phyloP scores from a whole-genome alignment of 1,140 invertebrate genomes.

The Drosophila saltans region DNA sequence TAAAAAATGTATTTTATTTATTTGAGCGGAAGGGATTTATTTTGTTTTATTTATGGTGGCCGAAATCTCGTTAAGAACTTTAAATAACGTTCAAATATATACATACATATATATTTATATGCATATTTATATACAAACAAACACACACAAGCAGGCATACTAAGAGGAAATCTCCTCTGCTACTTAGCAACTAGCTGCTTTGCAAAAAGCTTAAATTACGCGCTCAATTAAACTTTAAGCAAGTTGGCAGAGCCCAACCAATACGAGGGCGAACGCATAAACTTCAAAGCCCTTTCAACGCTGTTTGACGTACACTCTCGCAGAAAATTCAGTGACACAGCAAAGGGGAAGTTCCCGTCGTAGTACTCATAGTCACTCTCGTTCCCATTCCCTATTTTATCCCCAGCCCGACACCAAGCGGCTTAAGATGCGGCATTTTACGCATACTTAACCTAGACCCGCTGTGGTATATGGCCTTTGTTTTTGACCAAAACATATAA shows the following conservation, averaged over 20 bases:
- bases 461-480: background rate
- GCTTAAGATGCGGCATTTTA: constrained; percentile 57
- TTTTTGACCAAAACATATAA: constrained; percentile 65
- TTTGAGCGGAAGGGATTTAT: constrained; percentile 18
- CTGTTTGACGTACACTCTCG: constrained; percentile 77
- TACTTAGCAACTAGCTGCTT: constrained; percentile 67
- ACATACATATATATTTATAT: constrained; percentile 4
- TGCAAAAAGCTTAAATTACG: constrained; percentile 76
- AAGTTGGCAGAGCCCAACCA: constrained; percentile 48
- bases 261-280: constrained; percentile 42
- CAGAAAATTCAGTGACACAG: constrained; percentile 67
- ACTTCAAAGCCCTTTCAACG: constrained; percentile 71
- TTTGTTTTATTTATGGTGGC: background rate
- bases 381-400: background rate
- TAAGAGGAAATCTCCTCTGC: constrained; percentile 30
- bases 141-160: background rate
- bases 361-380: background rate
- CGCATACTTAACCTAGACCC: constrained; percentile 46
- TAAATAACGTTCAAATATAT: constrained; percentile 18
- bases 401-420: constrained; percentile 13
- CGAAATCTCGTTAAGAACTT: constrained; percentile 4
- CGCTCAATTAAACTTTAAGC: constrained; percentile 79
- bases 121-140: background rate
- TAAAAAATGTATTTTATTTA: constrained; percentile 37
- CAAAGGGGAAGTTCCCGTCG: constrained; percentile 4